Percentiles rank a stretch among this genome's conserved stretches.
phyloP scores from a whole-genome alignment of 1,140 invertebrate species.

The Reticulitermes speratus region DNA sequence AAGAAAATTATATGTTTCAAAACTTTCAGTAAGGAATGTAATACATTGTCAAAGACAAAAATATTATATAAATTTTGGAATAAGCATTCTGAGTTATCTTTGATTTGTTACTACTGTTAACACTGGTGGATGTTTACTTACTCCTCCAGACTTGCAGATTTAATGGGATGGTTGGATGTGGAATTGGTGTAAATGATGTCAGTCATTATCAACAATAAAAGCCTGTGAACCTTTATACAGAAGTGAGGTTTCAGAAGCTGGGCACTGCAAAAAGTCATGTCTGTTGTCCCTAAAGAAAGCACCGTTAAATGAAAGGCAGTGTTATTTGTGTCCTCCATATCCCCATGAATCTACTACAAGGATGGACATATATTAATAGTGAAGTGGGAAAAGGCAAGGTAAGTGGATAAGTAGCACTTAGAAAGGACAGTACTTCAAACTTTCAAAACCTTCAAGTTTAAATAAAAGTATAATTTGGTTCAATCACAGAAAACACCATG shows the following conservation, averaged over 20 bases:
- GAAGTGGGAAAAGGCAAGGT: not conserved
- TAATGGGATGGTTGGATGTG: not conserved
- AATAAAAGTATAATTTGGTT: not conserved
- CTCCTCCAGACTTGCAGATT: not conserved
- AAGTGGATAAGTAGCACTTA: not conserved
- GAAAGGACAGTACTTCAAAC: constrained; percentile 3
- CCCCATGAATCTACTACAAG: not conserved
- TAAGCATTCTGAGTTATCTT: not conserved
- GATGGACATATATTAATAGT: not conserved
- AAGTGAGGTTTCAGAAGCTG: not conserved
- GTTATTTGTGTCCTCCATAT: constrained; percentile 16
- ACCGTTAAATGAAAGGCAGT: not conserved
- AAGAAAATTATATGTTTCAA: not conserved
- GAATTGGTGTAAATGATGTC: constrained; percentile 10
- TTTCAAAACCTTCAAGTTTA: not conserved
- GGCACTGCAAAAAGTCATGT: not conserved
- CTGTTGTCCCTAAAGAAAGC: not conserved
- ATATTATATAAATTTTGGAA: not conserved
- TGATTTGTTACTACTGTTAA: not conserved
- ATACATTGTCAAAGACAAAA: not conserved
- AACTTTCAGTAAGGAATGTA: not conserved
- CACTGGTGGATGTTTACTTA: not conserved
- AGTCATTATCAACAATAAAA: not conserved
- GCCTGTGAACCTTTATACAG: not conserved
- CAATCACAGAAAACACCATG: too few species aligned